A percentile compares a stretch with the other conserved stretches of the same genome.
Evolutionary conservation across 2,888 invertebrate genomes (phyloP).

Genomic region (Chorisops tibialis): DNA sequence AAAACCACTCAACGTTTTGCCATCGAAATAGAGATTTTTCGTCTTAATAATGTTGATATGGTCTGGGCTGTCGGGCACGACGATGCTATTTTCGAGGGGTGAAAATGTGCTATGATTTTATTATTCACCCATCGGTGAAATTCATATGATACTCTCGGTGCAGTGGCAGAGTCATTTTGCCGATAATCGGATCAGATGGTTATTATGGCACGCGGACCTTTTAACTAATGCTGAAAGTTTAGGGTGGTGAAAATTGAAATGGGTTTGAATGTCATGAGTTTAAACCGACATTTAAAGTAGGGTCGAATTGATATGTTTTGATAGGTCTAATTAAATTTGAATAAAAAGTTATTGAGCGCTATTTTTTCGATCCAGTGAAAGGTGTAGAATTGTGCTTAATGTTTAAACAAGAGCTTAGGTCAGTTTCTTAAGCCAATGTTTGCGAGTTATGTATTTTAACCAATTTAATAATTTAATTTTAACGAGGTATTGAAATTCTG

Average conservation of each 20-base stretch:
- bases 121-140: constrained; percentile 14
- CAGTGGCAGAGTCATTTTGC: constrained; percentile 61
- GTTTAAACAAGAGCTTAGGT: no score
- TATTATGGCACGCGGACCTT: constrained; percentile 36
- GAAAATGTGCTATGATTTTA: constrained; percentile 18
- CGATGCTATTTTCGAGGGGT: constrained; percentile 11
- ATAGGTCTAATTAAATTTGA: constrained; percentile 23
- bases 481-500: no score
- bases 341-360: constrained; percentile 16
- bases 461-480: no score
- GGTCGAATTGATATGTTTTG: constrained; percentile 22
- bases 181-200: constrained; percentile 56
- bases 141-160: constrained; percentile 20
- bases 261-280: constrained; percentile 13
- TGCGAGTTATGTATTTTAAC: no score
- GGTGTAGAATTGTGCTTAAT: no score
- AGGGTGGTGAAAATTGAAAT: constrained; percentile 19
- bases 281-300: not conserved
- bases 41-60: not conserved
- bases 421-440: no score
- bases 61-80: constrained; percentile 2
- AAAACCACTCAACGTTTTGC: constrained; percentile 25
- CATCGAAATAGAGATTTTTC: not conserved
- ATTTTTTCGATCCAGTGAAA: no score
- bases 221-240: constrained; percentile 29